A percentile compares a stretch with the other conserved stretches of the same genome.
These are phyloP conservation scores for Lacanobia oleracea DNA, from an alignment of 2,888 invertebrate species.

Conservation along the genomic window DNA sequence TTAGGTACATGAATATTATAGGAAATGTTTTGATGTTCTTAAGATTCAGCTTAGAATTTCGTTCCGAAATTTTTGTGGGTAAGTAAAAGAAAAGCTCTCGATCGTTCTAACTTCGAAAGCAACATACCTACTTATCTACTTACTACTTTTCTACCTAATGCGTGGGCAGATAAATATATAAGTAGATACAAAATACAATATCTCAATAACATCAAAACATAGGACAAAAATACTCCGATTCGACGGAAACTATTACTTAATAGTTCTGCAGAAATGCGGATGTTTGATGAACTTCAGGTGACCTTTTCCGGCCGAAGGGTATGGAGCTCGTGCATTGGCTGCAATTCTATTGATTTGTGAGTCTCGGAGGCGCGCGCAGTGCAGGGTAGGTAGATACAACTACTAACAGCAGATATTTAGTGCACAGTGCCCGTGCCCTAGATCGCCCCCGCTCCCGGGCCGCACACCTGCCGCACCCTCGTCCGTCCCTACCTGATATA, in stretches of 20 bases:
- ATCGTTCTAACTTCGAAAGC: too few relatives aligned
- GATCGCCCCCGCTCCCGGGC: not conserved
- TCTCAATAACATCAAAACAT: too few relatives aligned
- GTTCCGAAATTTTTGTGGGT: too few relatives aligned
- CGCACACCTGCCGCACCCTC: not conserved
- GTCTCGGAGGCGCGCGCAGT: not conserved
- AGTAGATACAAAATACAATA: not conserved
- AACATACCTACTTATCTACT: too few relatives aligned
- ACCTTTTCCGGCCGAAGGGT: not conserved
- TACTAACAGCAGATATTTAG: too few relatives aligned
- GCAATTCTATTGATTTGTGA: slow-evolving; percentile 22
- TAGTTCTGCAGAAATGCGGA: not conserved
- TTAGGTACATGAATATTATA: too few relatives aligned
- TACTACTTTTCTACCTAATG: too few relatives aligned
- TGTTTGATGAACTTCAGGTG: slow-evolving; percentile 13
- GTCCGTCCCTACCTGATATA: not conserved
- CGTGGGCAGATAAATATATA: not conserved
- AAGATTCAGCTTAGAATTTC: too few relatives aligned
- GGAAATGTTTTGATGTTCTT: too few relatives aligned
- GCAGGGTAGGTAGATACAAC: not conserved
- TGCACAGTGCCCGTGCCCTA: not conserved
- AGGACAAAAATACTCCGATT: not conserved
- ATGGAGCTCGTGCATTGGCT: slow-evolving; percentile 14
- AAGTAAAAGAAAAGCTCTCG: too few relatives aligned
- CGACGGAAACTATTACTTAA: too few relatives aligned